A percentile compares a stretch with the other conserved stretches of the same genome.
These are phyloP conservation scores for Actinernus sp. DNA, from an alignment of 92 coral and sea anemone species.

Conservation along the genomic window DNA sequence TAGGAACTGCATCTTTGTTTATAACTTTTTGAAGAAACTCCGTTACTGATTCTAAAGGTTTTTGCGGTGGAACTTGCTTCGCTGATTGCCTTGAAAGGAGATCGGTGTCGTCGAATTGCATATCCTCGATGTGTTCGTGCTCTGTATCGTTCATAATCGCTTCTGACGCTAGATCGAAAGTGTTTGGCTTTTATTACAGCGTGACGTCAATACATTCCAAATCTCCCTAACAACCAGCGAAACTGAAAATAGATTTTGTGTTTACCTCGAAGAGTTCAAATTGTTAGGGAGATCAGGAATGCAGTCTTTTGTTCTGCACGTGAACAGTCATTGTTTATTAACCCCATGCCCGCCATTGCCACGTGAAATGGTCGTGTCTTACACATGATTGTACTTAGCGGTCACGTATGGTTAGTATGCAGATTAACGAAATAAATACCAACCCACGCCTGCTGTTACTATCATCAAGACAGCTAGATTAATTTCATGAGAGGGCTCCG, in stretches of 20 bases:
- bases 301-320: conserved; percentile 49
- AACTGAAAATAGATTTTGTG: conserved; percentile 12
- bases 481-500: conserved; percentile 11
- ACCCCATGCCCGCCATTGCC: conserved; percentile 8
- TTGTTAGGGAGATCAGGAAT: conserved; percentile 45
- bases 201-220: conserved; percentile 49
- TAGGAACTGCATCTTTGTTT: conserved; percentile 32
- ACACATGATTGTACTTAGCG: no score
- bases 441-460: conserved; percentile 18
- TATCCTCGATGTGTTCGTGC: conserved; percentile 39
- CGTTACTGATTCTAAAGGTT: conserved; percentile 16
- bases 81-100: conserved; percentile 11
- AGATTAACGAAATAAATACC: conserved; percentile 30
- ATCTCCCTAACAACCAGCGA: conserved; percentile 20
- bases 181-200: conserved; percentile 8
- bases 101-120: conserved; percentile 52
- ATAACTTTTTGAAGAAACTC: conserved; percentile 19
- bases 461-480: conserved; percentile 12
- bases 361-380: no score
- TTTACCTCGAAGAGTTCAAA: conserved; percentile 9
- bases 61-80: conserved; percentile 35
- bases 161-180: conserved; percentile 50
- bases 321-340: conserved; percentile 28
- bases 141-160: conserved; percentile 40
- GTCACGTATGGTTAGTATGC: no score